These are phyloP conservation scores for Gadus macrocephalus DNA, from an alignment of 2,113 vertebrate species.

Conservation along the genomic window DNA sequence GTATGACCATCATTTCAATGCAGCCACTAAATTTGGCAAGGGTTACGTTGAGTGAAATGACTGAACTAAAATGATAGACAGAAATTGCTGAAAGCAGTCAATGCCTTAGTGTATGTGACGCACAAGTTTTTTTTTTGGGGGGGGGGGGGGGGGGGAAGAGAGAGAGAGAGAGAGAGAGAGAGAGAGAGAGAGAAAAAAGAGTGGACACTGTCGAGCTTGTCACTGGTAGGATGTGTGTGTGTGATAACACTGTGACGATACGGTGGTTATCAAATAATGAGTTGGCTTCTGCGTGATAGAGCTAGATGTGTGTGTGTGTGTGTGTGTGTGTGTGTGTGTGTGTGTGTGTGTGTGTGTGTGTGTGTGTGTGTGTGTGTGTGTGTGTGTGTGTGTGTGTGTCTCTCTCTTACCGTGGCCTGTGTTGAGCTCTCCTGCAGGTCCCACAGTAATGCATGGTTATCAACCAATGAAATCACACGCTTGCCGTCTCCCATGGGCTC, in stretches of 20 bases:
- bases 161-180: constrained; percentile 6
- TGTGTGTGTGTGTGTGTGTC: constrained; percentile 20
- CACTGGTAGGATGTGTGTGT: constrained; percentile 41
- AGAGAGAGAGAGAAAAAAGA: constrained; percentile 25
- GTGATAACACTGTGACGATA: constrained; percentile 57
- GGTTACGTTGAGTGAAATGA: constrained; percentile 26
- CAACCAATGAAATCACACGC: constrained; percentile 88
- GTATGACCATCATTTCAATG: background rate
- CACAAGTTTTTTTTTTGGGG: no score
- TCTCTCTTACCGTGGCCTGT: constrained; percentile 80
- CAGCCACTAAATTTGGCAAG: constrained; percentile 27
- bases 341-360: constrained; percentile 18
- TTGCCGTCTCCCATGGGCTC: constrained; percentile 95
- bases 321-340: constrained; percentile 20
- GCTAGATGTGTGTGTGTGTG: constrained; percentile 13
- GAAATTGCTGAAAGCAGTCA: constrained; percentile 8
- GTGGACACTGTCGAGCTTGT: constrained; percentile 40
- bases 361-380: constrained; percentile 18
- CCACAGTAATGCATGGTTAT: constrained; percentile 91
- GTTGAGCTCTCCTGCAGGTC: constrained; percentile 90
- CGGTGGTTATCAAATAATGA: constrained; percentile 71
- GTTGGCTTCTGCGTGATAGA: constrained; percentile 48
- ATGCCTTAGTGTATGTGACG: constrained; percentile 3
- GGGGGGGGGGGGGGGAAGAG: background rate
- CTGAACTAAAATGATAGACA: constrained; percentile 5